Conservation (phyloP, 2,888 invertebrate genomes). For the Pecten maximus region DNA sequence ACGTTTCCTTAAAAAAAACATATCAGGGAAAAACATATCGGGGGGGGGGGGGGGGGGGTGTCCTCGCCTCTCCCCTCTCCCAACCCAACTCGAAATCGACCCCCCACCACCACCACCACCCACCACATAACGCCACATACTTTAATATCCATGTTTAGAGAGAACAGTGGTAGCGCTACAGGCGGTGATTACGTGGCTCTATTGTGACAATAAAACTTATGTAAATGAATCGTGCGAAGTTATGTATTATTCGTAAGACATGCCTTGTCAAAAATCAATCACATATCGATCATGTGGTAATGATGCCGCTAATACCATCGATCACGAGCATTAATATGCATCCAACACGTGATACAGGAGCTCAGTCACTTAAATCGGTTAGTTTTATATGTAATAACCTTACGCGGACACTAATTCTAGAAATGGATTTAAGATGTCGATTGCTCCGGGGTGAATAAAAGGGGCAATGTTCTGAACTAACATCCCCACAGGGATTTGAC, state of each 20-base stretch:
- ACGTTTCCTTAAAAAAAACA: too few species aligned
- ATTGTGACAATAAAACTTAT: neutral
- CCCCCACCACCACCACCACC: too few species aligned
- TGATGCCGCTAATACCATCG: neutral
- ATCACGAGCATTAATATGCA: neutral
- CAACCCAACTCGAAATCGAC: too few species aligned
- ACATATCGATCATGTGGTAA: neutral
- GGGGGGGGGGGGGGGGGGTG: too few species aligned
- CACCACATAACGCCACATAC: too few species aligned
- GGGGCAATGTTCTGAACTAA: neutral
- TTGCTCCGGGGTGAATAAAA: neutral
- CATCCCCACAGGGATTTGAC: too few species aligned
- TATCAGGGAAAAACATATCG: too few species aligned
- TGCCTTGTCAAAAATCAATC: conserved; percentile 11
- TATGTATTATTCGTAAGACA: neutral
- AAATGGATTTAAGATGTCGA: neutral
- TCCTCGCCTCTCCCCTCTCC: too few species aligned
- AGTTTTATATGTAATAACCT: neutral
- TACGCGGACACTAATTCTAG: neutral
- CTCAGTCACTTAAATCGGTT: neutral
- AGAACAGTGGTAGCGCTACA: neutral
- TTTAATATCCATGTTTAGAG: too few species aligned
- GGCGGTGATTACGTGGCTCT: neutral
- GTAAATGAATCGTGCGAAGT: neutral
- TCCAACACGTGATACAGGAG: neutral